Conservation (phyloP, 2,113 vertebrate genomes). For the Malurus melanocephalus region DNA sequence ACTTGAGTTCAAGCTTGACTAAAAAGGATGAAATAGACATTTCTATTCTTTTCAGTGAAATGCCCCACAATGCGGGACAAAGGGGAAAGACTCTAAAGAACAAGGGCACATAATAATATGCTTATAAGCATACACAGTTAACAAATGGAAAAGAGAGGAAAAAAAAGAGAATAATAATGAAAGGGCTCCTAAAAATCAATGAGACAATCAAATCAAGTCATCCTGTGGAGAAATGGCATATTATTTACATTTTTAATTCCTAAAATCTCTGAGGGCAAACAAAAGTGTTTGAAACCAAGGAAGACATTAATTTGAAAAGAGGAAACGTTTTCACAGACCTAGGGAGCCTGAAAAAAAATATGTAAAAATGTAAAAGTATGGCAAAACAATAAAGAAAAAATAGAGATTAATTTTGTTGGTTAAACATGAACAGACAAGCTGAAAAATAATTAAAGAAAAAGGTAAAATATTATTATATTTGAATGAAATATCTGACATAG, state of each 20-base stretch:
- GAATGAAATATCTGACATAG: not conserved
- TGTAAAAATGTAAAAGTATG: not conserved
- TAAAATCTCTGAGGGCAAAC: not conserved
- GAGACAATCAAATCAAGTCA: not conserved
- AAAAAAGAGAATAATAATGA: not conserved
- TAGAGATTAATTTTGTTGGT: not conserved
- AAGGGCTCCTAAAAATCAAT: not conserved
- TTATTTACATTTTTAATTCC: not conserved
- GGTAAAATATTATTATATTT: not conserved
- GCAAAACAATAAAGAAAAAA: not conserved
- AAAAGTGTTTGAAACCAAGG: not conserved
- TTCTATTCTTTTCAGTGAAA: not conserved
- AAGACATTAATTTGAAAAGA: not conserved
- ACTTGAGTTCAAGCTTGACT: not conserved
- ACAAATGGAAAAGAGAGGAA: not conserved
- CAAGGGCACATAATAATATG: not conserved
- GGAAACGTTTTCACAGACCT: not conserved
- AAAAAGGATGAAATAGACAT: not conserved
- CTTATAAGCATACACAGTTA: not conserved
- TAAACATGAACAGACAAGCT: not conserved
- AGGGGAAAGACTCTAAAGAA: not conserved
- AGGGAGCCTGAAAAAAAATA: not conserved
- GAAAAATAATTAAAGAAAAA: not conserved
- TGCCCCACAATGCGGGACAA: not conserved
- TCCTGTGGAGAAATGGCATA: not conserved